phyloP scores from a whole-genome alignment of 2,113 vertebrate genomes.

The Phylloscopus trochilus region DNA sequence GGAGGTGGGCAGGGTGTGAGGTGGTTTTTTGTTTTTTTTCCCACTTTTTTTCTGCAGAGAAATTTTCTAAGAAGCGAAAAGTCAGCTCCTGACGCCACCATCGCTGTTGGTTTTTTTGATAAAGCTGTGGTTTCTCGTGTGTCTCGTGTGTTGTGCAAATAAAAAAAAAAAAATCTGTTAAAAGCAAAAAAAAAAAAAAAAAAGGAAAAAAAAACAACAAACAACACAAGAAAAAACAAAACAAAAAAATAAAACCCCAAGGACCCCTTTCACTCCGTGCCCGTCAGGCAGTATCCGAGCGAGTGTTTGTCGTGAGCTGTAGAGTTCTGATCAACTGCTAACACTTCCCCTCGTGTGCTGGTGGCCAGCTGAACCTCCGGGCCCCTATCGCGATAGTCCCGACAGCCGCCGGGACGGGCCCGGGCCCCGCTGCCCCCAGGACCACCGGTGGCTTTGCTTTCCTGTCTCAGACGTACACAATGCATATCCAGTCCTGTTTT shows the following conservation, averaged over 20 bases:
- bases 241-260: neutral
- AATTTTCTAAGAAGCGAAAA: slow-evolving; percentile 62
- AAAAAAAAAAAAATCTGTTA: neutral
- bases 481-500: slow-evolving; percentile 73
- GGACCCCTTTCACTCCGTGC: slow-evolving; percentile 68
- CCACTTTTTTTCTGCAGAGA: slow-evolving; percentile 51
- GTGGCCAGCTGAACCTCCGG: slow-evolving; percentile 45
- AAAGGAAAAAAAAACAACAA: rapidly evolving
- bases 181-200: neutral
- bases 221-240: no score
- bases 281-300: slow-evolving; percentile 72
- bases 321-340: slow-evolving; percentile 52
- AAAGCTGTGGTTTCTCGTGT: slow-evolving; percentile 61
- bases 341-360: slow-evolving; percentile 72
- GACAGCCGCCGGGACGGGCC: neutral
- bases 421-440: slow-evolving; percentile 49
- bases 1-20: neutral
- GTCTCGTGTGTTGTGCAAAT: slow-evolving; percentile 68
- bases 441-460: slow-evolving; percentile 73
- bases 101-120: slow-evolving; percentile 51
- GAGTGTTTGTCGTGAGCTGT: slow-evolving; percentile 71
- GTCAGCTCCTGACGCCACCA: slow-evolving; percentile 54
- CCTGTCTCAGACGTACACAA: slow-evolving; percentile 73
- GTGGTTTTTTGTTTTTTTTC: neutral
- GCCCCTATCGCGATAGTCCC: neutral